These are phyloP conservation scores for Halcyon badia DNA, from an alignment of 2,797 vertebrate species.

Conservation along the genomic window DNA sequence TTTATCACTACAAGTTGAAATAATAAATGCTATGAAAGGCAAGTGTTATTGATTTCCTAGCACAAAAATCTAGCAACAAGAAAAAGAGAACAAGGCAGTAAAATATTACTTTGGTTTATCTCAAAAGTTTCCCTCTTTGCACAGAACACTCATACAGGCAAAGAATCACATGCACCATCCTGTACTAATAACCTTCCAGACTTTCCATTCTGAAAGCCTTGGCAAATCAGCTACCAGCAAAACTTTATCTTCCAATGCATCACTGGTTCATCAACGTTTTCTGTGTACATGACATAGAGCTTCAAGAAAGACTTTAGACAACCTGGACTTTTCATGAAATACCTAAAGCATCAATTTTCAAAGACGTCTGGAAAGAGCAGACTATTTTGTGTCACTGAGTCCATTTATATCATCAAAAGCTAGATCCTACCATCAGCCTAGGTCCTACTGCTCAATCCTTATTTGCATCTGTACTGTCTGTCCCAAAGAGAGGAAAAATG, in stretches of 20 bases:
- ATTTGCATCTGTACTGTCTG: background rate
- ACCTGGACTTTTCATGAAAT: background rate
- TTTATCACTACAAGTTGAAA: background rate
- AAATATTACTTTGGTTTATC: background rate
- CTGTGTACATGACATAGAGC: rapidly evolving
- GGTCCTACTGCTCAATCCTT: background rate
- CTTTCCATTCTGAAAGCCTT: background rate
- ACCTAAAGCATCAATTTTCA: background rate
- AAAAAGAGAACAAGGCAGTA: background rate
- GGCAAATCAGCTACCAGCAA: background rate
- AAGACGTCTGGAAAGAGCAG: background rate
- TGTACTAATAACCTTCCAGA: background rate
- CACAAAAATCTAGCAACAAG: background rate
- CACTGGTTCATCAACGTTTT: background rate
- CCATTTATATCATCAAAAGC: background rate
- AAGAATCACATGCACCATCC: background rate
- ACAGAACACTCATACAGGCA: background rate
- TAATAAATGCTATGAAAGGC: background rate
- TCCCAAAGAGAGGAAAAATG: background rate
- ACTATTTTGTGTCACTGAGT: background rate
- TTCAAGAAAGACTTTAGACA: background rate
- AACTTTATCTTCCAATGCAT: background rate
- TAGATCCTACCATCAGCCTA: background rate
- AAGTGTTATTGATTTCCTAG: background rate
- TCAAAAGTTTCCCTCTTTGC: background rate